Base-by-base conservation (phyloP, 2,113 vertebrate species). In the Amphilophus citrinellus region DNA sequence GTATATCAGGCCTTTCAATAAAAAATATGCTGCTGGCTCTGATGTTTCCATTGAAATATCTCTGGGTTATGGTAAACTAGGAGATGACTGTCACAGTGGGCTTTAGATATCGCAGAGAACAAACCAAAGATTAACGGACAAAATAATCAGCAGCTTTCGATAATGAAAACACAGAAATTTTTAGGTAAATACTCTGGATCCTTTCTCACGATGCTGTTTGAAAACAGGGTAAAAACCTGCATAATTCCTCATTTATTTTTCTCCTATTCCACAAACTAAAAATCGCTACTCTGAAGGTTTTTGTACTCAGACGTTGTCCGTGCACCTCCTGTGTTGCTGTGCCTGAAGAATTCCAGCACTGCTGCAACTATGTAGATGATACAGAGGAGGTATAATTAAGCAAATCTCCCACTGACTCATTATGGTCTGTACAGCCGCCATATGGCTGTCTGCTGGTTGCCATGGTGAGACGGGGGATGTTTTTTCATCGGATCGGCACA, bases 321-420 rank as follows among this genome's bases (percentile, higher is more conserved):
- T 37, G 20, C 3, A 4, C 30, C 60, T 63, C 53, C 7, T 6
- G 56, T 17, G 50, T 59, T 65, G 77, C 78, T 78, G 65, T 18
- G 61, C 22, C 37, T 53, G 87, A 84, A 32, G 76, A 89, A 80
- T 30, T 56, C 27, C 59, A n/a, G 35, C 9, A 20, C 53, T 60
- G 82, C 80, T 75, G 22, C 56, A 42, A 32, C 62, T 59, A 22
- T n/a, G 42, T 32, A 50, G 80, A 66, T 6, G 77, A 87, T 68
- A 84, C 82, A 87, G 87, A 90, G 84, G 82, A 86, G 91, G 84
- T 88, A 84, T 91, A 90, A 92, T 94, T 86, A 90, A 91, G 79
- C 75, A 84, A 62, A 80, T 85, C 84, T 92, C 90, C 90, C 87
- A 88, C 88, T 71, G 88, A 91, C 86, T 91, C 84, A 88, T 94